phyloP scores from a whole-genome alignment of 1,140 invertebrate species.

The Drosophila pruinosa region DNA sequence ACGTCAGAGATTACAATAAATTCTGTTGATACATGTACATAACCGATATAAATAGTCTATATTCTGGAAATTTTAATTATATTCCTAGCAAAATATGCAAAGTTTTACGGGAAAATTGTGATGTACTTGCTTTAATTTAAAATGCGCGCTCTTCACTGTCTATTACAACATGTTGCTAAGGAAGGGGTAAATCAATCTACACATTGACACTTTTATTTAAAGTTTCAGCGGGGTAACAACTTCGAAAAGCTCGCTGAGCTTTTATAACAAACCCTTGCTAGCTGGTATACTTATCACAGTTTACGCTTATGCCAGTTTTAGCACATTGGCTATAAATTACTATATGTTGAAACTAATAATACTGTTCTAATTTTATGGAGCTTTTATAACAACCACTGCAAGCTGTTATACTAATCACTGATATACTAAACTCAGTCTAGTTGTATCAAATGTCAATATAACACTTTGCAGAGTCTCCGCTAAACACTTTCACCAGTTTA shows the following conservation, averaged over 20 bases:
- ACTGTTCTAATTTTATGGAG: no score
- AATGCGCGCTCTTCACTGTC: background rate
- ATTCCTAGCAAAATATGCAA: no score
- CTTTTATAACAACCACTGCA: background rate
- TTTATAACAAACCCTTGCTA: conserved; percentile 4
- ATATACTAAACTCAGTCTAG: no score
- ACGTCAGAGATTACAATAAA: background rate
- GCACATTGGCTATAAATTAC: no score
- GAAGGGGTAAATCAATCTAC: background rate
- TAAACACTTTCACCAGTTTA: no score
- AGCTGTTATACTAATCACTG: conserved; percentile 8
- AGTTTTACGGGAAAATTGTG: background rate
- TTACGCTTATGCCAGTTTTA: background rate
- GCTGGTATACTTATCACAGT: background rate
- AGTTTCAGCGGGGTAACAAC: background rate
- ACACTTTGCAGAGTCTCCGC: no score
- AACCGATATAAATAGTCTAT: background rate
- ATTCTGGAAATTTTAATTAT: no score
- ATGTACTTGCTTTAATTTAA: background rate
- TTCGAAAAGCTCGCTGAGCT: background rate
- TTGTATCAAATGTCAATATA: no score
- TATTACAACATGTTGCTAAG: conserved; percentile 8
- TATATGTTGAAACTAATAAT: no score
- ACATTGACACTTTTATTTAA: background rate
- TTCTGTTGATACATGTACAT: background rate